Percentiles rank a stretch among this genome's conserved stretches.
Evolutionary conservation across 2,113 vertebrate species (phyloP).

Genomic region (Gymnogyps californianus): DNA sequence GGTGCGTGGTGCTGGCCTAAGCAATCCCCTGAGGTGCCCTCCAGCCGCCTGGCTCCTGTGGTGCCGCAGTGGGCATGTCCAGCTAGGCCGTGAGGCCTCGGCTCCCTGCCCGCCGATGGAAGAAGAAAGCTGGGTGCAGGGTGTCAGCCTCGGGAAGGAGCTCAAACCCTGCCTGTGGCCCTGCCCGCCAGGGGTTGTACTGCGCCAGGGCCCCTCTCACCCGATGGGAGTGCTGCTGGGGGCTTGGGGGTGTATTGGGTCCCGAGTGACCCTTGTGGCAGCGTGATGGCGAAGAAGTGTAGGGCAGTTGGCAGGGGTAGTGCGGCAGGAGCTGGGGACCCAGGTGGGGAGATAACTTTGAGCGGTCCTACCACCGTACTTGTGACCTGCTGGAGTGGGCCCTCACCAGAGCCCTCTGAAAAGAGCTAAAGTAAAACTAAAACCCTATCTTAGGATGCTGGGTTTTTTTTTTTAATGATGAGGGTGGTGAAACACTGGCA

Average conservation of each 20-base stretch:
- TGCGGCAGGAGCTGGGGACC: neutral
- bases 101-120: neutral
- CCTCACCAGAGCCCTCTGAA: fast-evolving
- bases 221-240: fast-evolving
- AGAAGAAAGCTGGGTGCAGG: neutral
- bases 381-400: neutral
- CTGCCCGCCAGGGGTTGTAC: neutral
- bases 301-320: neutral
- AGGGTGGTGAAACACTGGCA: neutral
- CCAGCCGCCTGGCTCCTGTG: no score
- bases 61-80: no score
- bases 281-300: no score
- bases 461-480: fast-evolving
- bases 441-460: fast-evolving
- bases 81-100: no score
- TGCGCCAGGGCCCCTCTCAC: fast-evolving
- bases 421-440: neutral
- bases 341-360: neutral
- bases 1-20: no score
- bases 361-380: fast-evolving
- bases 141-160: neutral
- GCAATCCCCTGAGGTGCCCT: neutral
- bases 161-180: neutral
- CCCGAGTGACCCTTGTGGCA: neutral
- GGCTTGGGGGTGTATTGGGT: no score